Evolutionary conservation across 2,113 vertebrate genomes (phyloP), one percentile per base, ranked within the genome.

Genomic region (Ancistrus triradiatus): DNA sequence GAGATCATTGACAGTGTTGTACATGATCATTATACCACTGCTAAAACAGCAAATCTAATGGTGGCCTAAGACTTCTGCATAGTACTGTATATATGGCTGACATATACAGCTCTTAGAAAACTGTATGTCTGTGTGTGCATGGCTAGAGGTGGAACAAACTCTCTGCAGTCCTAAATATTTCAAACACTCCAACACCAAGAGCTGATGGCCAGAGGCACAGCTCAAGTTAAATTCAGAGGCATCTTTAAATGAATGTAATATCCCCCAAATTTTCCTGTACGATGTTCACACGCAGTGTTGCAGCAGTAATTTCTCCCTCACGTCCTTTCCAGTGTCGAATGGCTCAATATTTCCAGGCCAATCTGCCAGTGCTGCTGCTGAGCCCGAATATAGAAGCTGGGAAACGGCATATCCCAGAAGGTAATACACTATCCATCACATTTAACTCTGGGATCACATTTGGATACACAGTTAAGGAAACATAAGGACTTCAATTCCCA

Each of bases 161-260:
- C 49, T 38, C 63, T 53, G 59, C 64, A 73, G 52, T 63, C 13
- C 47, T 69, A 19, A 53, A 69, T 73, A 73, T 68, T 73, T 64
- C 48, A 68, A 68, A 47, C 56, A 51, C 51, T 58, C 67, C 66
- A 59, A 37, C 19, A 22, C 14, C 43, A 24, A 42, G 25, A 5
- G 37, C 27, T 3, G 17, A 25, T 4, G 35, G 49, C 21, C 48
- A 28, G 19, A 27, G 25, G 17, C 27, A 24, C 5, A 44, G 25
- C 18, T 25, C 33, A 37, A 18, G 25, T 40, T 59, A 35, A n/a
- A 48, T 63, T 27, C 49, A 51, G 15, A 27, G 46, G 37, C 43
- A 35, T 58, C 52, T 58, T 48, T 47, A 67, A 57, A 61, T 58
- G 62, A 50, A 57, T 52, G 21, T 57, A 35, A 65, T 65, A 50